phyloP scores from a whole-genome alignment of 2,113 vertebrate species.

The Chionodraco myersi region DNA sequence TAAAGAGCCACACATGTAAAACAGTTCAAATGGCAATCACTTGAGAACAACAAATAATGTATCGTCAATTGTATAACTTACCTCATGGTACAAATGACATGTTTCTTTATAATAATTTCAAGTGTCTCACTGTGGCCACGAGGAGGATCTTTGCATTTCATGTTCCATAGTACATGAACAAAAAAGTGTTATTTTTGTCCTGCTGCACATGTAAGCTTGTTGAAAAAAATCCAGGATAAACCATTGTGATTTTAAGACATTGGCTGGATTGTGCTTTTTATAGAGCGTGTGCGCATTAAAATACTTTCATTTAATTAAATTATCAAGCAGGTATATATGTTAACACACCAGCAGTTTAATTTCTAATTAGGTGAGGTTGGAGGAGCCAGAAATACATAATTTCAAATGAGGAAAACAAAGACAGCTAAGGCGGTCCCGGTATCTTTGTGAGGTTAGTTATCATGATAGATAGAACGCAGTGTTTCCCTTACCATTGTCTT shows the following conservation, averaged over 20 bases:
- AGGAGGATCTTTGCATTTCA: slow-evolving; percentile 70
- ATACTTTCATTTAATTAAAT: neutral
- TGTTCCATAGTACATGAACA: slow-evolving; percentile 52
- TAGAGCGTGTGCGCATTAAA: neutral
- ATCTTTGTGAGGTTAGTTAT: slow-evolving; percentile 57
- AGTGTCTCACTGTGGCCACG: slow-evolving; percentile 19
- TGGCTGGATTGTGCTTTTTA: no score
- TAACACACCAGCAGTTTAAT: slow-evolving; percentile 26
- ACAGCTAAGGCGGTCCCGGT: slow-evolving; percentile 28
- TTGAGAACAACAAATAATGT: slow-evolving; percentile 36
- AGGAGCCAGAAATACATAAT: slow-evolving; percentile 31
- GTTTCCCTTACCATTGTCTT: no score
- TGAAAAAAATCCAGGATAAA: slow-evolving; percentile 35
- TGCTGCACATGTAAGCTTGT: slow-evolving; percentile 43
- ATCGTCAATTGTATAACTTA: slow-evolving; percentile 14
- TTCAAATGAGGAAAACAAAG: slow-evolving; percentile 57
- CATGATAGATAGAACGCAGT: slow-evolving; percentile 26
- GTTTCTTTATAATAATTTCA: slow-evolving; percentile 59
- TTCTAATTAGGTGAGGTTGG: slow-evolving; percentile 38
- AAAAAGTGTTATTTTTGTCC: slow-evolving; percentile 43
- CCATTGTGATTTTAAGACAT: slow-evolving; percentile 19
- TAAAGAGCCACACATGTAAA: slow-evolving; percentile 28
- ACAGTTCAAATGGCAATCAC: slow-evolving; percentile 38
- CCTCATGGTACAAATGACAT: slow-evolving; percentile 44
- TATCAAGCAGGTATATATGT: slow-evolving; percentile 19